These are phyloP conservation scores for Heliconius nattereri DNA, from an alignment of 1,140 invertebrate species.

Conservation along the genomic window DNA sequence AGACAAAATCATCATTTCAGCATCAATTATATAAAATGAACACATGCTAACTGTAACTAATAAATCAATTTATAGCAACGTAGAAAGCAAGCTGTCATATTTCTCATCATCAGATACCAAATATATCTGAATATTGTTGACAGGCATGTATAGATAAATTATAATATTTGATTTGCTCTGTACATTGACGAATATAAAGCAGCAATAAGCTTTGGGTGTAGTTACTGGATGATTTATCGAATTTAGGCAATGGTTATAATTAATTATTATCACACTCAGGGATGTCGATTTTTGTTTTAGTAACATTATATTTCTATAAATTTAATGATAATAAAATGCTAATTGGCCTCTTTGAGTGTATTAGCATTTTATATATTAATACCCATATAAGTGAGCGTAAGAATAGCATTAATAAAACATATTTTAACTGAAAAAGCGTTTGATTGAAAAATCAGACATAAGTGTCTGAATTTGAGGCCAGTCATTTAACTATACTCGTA, in stretches of 20 bases:
- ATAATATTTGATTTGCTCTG: neutral
- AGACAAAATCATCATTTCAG: too few species aligned
- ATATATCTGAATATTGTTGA: constrained; percentile 3
- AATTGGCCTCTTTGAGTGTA: too few species aligned
- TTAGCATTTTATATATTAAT: too few species aligned
- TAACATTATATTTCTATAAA: neutral
- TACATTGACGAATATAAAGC: neutral
- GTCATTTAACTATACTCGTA: too few species aligned
- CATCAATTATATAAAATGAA: neutral
- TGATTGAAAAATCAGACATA: neutral
- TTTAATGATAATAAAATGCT: too few species aligned
- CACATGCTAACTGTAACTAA: neutral
- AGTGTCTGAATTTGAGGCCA: too few species aligned
- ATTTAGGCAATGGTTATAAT: neutral
- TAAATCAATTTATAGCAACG: neutral
- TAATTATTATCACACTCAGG: neutral
- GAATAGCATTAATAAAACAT: neutral
- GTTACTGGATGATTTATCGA: neutral
- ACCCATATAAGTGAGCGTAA: too few species aligned
- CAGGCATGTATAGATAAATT: neutral
- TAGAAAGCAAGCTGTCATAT: neutral
- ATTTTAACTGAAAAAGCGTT: neutral
- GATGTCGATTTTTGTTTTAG: neutral
- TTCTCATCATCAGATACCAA: neutral
- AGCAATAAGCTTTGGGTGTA: neutral